Evolutionary conservation across 2,888 invertebrate genomes (phyloP).

Genomic region (Dusona sp.): DNA sequence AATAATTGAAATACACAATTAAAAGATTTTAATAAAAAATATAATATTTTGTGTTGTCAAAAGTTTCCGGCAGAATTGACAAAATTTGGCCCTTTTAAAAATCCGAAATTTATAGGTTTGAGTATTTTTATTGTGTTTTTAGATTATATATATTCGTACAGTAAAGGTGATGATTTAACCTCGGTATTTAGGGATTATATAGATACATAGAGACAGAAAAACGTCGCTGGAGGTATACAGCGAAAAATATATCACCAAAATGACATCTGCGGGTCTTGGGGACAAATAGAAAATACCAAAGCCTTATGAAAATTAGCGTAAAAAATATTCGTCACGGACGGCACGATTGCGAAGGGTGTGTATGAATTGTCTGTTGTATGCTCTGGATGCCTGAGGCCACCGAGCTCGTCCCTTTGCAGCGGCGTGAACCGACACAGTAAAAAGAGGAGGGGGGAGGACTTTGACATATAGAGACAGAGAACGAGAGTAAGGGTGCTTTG

Average conservation of each 20-base stretch:
- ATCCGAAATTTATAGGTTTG: background rate
- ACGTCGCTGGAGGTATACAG: conserved; percentile 34
- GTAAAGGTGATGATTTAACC: background rate
- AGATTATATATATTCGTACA: background rate
- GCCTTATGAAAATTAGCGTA: conserved; percentile 77
- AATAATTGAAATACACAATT: no score
- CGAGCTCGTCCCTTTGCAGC: conserved; percentile 38
- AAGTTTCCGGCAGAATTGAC: background rate
- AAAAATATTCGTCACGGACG: conserved; percentile 81
- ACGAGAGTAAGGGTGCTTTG: conserved; percentile 68
- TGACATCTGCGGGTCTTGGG: conserved; percentile 58
- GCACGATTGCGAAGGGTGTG: conserved; percentile 38
- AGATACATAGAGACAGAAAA: background rate
- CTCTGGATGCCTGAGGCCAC: conserved; percentile 39
- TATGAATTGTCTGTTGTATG: conserved; percentile 20
- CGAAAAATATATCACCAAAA: conserved; percentile 36
- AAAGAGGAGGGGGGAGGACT: conserved; percentile 14
- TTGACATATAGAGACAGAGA: conserved; percentile 39
- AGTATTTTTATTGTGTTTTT: background rate
- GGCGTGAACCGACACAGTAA: conserved; percentile 49
- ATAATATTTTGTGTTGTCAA: background rate
- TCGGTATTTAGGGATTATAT: background rate
- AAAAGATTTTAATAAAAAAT: background rate
- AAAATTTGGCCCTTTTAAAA: background rate
- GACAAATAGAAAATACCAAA: conserved; percentile 42